phyloP scores from a whole-genome alignment of 2,888 invertebrate species.

The Dysmachus trigonus region DNA sequence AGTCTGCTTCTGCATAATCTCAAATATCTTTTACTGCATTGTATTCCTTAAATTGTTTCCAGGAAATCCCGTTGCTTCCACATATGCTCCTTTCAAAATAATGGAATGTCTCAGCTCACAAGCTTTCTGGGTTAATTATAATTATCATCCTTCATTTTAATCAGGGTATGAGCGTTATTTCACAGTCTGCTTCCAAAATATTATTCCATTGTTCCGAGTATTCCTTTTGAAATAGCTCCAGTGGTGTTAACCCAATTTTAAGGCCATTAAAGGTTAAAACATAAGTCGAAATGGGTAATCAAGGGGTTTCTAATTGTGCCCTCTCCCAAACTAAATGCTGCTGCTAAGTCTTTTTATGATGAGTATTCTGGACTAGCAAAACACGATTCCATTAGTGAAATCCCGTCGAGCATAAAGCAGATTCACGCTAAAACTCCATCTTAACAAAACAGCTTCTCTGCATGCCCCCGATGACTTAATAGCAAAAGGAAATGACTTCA shows the following conservation, averaged over 20 bases:
- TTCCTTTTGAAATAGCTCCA: not conserved
- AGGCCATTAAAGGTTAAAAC: not conserved
- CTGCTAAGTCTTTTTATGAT: not conserved
- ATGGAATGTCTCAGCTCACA: not conserved
- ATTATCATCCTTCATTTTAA: not conserved
- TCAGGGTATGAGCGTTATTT: not conserved
- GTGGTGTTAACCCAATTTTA: not conserved
- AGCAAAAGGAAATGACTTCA: slow-evolving; percentile 4
- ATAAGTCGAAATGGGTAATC: not conserved
- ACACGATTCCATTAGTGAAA: not conserved
- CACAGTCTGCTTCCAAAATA: not conserved
- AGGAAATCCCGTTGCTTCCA: not conserved
- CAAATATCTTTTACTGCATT: not conserved
- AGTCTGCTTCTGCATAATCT: not conserved
- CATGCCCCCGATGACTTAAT: not conserved
- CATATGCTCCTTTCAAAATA: not conserved
- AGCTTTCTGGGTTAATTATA: not conserved
- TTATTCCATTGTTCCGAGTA: not conserved
- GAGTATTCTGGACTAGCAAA: not conserved
- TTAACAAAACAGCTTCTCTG: not conserved
- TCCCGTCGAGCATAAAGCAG: not conserved
- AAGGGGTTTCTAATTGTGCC: not conserved
- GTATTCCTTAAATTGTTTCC: not conserved
- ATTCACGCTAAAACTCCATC: not conserved
- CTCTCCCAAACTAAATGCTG: not conserved